These are phyloP conservation scores for Progne subis DNA, from an alignment of 2,113 vertebrate genomes.

Conservation along the genomic window DNA sequence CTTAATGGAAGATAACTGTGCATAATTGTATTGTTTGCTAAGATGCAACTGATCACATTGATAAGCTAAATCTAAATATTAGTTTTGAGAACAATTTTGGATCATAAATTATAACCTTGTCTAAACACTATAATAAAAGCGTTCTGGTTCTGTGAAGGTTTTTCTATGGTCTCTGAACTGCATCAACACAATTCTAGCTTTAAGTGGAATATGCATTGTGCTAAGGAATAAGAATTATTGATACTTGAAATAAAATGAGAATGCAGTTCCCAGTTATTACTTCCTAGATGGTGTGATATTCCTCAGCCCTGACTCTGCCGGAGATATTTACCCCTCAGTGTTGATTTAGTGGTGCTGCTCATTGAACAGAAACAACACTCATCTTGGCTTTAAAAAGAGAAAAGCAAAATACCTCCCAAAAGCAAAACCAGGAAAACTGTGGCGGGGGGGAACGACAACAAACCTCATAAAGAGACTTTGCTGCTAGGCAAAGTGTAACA, in stretches of 20 bases:
- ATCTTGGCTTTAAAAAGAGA: background rate
- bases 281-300: background rate
- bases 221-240: background rate
- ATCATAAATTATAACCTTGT: background rate
- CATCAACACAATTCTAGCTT: background rate
- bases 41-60: conserved; percentile 30
- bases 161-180: background rate
- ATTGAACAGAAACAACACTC: background rate
- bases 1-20: conserved; percentile 43
- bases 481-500: background rate
- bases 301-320: background rate
- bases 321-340: background rate
- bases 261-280: background rate
- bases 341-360: background rate
- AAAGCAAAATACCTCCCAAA: background rate
- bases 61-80: conserved; percentile 36
- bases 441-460: background rate
- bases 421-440: background rate
- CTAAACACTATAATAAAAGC: conserved; percentile 31
- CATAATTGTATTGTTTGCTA: conserved; percentile 55
- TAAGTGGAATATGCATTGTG: background rate
- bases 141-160: background rate
- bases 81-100: conserved; percentile 26
- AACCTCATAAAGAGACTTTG: background rate
- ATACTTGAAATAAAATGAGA: background rate